Conservation (phyloP, 1,140 invertebrate genomes). For the Drosophila malerkotliana region DNA sequence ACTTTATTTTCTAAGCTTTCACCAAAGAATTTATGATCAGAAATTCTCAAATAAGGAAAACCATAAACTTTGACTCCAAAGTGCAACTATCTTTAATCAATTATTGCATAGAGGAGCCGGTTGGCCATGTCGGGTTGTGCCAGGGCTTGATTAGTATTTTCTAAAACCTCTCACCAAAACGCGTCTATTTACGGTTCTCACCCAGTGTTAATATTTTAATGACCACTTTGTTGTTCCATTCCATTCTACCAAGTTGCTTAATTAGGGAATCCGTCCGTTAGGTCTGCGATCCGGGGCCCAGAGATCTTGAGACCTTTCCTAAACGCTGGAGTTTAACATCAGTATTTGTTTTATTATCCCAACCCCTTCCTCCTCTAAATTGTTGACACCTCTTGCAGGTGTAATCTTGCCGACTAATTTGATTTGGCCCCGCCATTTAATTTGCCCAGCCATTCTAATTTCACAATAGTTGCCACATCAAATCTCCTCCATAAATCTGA, state of each 20-base stretch:
- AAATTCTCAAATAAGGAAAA: constrained; percentile 2
- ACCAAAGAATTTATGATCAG: constrained; percentile 22
- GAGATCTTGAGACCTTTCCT: constrained; percentile 9
- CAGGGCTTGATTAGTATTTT: neutral
- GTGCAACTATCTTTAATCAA: constrained; percentile 15
- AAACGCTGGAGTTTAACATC: constrained; percentile 22
- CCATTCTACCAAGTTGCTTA: constrained; percentile 19
- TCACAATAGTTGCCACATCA: constrained; percentile 54
- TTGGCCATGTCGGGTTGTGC: neutral
- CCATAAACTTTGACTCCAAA: constrained; percentile 10
- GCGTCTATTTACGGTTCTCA: constrained; percentile 28
- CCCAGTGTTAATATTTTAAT: constrained; percentile 38
- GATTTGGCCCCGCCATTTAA: constrained; percentile 27
- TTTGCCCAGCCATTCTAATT: constrained; percentile 67
- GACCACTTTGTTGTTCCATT: constrained; percentile 8
- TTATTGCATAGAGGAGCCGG: neutral
- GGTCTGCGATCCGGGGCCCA: constrained; percentile 8
- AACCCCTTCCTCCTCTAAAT: neutral
- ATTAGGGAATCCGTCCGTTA: constrained; percentile 39
- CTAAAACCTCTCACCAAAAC: neutral
- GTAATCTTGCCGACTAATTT: constrained; percentile 37
- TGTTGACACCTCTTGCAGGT: constrained; percentile 18
- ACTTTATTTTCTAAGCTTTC: constrained; percentile 26
- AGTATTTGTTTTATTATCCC: constrained; percentile 26
- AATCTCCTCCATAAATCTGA: constrained; percentile 33